Base-by-base conservation (phyloP, 2,797 vertebrate genomes). In the Enteromius thamalakanensis region DNA sequence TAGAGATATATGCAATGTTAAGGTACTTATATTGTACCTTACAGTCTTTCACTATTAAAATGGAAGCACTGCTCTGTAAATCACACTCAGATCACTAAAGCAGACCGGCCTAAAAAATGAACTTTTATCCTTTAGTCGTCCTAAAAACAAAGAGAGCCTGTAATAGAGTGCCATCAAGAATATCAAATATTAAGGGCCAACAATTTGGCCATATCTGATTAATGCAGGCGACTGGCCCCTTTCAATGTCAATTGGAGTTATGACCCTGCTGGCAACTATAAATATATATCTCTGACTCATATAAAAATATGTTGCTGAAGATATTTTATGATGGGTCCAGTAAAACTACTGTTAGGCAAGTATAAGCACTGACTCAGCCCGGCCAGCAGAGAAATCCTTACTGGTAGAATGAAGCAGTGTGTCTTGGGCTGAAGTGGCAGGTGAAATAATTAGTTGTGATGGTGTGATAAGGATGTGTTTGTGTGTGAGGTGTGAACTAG, bases 391-490 rank as follows among this genome's bases (percentile, higher is more conserved):
- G 65, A n/a, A 68, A 68, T 42, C 65, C 37, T 68, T 40, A 68
- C 19, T 40, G 34, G 40, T 40, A 79, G 34, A 55, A 74, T 74
- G 53, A 74, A 74, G 37, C 79, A 64, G 45, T 75, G 23, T 77
- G 32, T 67, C 84, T 87, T 88, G 86, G 89, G 87, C 88, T 0
- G 55, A 71, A 49, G 69, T 92, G 90, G 87, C 92, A 91, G 92
- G 89, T 88, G 85, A 93, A 92, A 93, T 90, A 94, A 93, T 93
- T 92, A 91, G 89, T 87, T 80, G 55, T 87, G 89, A 93, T 68
- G 84, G 85, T 1, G 74, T 90, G 91, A 93, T 94, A 91, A 93
- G 91, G 89, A 89, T 89, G 89, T 77, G 74, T 90, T 90, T 92
- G 85, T 91, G 90, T 88, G 87, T 84, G 81, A 92, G 89, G 86